Conservation (phyloP, 2,113 vertebrate genomes). For the Salvelinus namaycush region DNA sequence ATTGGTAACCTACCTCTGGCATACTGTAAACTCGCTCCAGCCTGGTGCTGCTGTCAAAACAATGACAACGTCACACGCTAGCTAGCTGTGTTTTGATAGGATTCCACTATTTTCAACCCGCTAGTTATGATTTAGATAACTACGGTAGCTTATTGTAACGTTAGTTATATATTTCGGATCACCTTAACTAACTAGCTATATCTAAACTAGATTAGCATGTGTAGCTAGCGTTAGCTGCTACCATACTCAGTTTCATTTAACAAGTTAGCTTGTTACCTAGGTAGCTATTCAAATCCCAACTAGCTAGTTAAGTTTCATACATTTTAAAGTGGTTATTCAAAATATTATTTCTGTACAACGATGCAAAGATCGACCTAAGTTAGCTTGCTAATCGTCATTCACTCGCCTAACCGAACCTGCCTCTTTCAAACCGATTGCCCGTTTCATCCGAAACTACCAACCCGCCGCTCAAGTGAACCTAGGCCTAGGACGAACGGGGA, state of each 20-base stretch:
- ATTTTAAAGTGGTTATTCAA: background rate
- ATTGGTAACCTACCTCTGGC: too few relatives aligned
- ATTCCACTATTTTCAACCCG: too few relatives aligned
- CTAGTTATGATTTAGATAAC: too few relatives aligned
- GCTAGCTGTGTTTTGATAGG: background rate
- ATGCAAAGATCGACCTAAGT: background rate
- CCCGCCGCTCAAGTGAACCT: slow-evolving; percentile 64
- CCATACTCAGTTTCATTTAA: slow-evolving; percentile 10
- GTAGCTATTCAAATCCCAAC: slow-evolving; percentile 14
- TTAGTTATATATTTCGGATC: too few relatives aligned
- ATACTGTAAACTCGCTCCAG: background rate
- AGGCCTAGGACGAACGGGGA: slow-evolving; percentile 67
- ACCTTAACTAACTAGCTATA: slow-evolving; percentile 23
- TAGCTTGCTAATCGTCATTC: background rate
- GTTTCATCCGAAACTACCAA: slow-evolving; percentile 61
- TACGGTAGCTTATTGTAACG: too few relatives aligned
- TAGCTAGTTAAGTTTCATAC: slow-evolving; percentile 35
- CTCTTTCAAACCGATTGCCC: slow-evolving; percentile 48
- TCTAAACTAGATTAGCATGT: background rate
- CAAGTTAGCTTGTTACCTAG: slow-evolving; percentile 40
- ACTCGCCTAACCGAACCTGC: slow-evolving; percentile 18
- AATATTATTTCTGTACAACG: background rate
- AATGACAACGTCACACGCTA: background rate
- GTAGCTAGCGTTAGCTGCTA: background rate
- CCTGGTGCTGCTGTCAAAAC: slow-evolving; percentile 6